Evolutionary conservation across 2,113 vertebrate species (phyloP).

Genomic region (Cyanoliseus patagonus): DNA sequence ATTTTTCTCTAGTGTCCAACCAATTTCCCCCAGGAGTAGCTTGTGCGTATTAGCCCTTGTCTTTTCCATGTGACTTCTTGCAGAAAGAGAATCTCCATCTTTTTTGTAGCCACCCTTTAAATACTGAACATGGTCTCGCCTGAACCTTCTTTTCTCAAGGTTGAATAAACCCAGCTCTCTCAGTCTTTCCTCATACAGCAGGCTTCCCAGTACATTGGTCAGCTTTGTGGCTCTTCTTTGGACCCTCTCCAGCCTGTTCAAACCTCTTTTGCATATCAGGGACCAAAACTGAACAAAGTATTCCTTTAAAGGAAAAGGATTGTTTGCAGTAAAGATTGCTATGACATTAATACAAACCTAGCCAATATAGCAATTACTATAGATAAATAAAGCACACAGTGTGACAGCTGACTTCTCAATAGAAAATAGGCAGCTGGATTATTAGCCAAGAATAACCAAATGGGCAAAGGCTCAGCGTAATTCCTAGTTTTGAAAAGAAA

Average conservation of each 20-base stretch:
- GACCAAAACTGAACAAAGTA: neutral
- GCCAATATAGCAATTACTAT: neutral
- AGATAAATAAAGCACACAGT: neutral
- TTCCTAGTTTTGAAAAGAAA: neutral
- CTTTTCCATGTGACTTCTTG: neutral
- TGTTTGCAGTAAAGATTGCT: neutral
- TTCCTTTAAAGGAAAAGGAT: neutral
- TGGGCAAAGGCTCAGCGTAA: neutral
- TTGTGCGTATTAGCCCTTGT: neutral
- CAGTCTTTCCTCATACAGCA: neutral
- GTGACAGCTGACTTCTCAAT: neutral
- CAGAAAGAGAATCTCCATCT: neutral
- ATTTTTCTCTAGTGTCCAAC: neutral
- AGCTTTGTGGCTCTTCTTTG: neutral
- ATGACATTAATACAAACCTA: neutral
- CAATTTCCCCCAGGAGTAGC: neutral
- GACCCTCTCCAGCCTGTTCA: neutral
- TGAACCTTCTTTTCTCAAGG: neutral
- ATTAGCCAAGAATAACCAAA: neutral
- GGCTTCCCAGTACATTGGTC: neutral
- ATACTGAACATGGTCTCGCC: neutral
- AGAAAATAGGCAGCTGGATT: neutral
- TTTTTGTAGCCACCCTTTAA: neutral
- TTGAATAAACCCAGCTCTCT: neutral
- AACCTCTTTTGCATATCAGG: neutral